phyloP scores from a whole-genome alignment of 2,797 vertebrate species.

The Darevskia nairensis region DNA sequence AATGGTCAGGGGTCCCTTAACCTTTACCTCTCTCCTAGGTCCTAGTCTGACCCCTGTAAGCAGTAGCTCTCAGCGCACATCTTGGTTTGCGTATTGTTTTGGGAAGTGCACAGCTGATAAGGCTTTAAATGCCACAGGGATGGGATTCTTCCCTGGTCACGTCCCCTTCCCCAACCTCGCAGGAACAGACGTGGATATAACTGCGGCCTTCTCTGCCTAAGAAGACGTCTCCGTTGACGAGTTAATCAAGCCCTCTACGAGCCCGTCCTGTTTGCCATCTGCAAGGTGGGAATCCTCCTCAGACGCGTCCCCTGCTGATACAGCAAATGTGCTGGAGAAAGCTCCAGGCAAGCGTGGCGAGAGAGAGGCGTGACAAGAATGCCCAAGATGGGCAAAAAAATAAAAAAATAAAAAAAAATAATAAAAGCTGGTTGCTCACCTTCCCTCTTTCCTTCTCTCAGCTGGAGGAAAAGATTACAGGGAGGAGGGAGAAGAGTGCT shows the following conservation, averaged over 20 bases:
- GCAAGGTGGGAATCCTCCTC: constrained; percentile 24
- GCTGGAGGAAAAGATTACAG: background rate
- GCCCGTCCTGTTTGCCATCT: constrained; percentile 30
- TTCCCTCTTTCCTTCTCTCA: background rate
- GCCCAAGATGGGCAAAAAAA: constrained; percentile 25
- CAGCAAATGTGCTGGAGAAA: background rate
- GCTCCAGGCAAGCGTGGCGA: constrained; percentile 47
- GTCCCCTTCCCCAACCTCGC: background rate
- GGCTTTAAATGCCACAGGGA: too few species aligned
- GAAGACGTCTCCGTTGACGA: constrained; percentile 35
- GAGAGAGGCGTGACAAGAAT: constrained; percentile 1
- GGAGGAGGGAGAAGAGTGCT: background rate
- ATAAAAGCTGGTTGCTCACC: background rate
- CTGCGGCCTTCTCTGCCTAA: background rate
- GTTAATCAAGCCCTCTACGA: constrained; percentile 38
- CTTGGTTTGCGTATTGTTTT: too few species aligned
- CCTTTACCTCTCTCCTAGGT: too few species aligned
- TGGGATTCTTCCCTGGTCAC: too few species aligned
- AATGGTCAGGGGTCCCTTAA: too few species aligned
- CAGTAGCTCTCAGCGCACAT: too few species aligned
- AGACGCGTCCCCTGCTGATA: constrained; percentile 39
- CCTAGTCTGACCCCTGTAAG: too few species aligned
- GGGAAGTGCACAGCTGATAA: too few species aligned
- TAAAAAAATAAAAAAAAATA: background rate
- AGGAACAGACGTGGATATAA: background rate